A percentile compares a stretch with the other conserved stretches of the same genome.
Evolutionary conservation across 2,797 vertebrate genomes (phyloP).

Genomic region (Sebastes oblongus): DNA sequence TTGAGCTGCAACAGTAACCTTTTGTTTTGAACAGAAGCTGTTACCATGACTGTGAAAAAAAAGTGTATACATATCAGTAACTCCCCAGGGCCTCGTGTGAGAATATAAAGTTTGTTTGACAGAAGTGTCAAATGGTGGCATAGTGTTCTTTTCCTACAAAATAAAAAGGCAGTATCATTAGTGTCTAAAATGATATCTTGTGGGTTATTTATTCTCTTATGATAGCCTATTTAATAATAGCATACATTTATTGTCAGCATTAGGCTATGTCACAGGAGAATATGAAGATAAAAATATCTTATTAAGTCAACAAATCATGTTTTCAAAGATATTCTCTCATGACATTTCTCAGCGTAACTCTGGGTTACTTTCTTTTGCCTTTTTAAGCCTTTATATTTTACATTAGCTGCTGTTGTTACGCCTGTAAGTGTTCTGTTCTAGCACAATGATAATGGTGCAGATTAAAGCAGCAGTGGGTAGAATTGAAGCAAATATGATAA

Average conservation of each 20-base stretch:
- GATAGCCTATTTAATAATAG: constrained; percentile 1
- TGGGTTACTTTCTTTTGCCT: not conserved
- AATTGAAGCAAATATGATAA: too few species aligned
- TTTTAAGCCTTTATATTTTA: not conserved
- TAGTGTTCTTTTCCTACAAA: not conserved
- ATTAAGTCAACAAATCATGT: not conserved
- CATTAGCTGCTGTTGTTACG: not conserved
- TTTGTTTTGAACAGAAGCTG: not conserved
- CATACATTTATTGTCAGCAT: not conserved
- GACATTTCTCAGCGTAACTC: not conserved
- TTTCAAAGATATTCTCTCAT: constrained; percentile 10
- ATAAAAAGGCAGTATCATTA: not conserved
- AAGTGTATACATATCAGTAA: not conserved
- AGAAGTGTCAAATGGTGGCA: not conserved
- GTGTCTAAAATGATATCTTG: not conserved
- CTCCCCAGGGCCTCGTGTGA: constrained; percentile 2
- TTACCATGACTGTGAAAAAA: not conserved
- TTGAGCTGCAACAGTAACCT: constrained; percentile 2
- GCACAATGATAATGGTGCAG: too few species aligned
- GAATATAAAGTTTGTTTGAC: not conserved
- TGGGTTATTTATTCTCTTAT: not conserved
- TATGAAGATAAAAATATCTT: not conserved
- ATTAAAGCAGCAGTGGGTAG: not conserved
- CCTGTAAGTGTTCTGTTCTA: not conserved
- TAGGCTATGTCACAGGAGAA: not conserved